phyloP scores from a whole-genome alignment of 2,113 vertebrate genomes.

The Eonycteris spelaea region DNA sequence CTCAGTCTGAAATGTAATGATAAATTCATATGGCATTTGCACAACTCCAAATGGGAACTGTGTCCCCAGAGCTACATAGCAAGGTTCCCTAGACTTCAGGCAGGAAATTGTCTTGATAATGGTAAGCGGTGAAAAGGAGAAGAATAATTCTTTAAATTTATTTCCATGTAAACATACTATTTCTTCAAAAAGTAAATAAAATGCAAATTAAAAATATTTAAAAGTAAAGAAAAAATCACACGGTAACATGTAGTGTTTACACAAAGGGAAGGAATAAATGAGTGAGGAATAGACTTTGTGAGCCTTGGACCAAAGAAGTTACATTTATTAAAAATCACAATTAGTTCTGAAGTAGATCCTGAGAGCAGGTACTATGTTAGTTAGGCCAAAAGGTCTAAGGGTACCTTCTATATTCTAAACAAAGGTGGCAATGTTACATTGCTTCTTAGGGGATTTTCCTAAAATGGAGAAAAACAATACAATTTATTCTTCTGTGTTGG shows the following conservation, averaged over 20 bases:
- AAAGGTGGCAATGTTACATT: not conserved
- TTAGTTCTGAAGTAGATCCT: not conserved
- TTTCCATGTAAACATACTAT: not conserved
- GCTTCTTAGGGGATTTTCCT: not conserved
- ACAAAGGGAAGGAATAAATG: not conserved
- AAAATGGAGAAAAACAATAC: not conserved
- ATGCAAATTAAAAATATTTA: not conserved
- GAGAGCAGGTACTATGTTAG: not conserved
- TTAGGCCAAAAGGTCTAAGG: not conserved
- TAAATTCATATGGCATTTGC: not conserved
- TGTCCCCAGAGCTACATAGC: not conserved
- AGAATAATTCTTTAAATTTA: not conserved
- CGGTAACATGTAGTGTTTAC: not conserved
- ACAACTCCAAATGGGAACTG: not conserved
- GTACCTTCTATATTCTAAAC: not conserved
- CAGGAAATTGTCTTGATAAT: not conserved
- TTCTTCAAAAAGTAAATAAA: not conserved
- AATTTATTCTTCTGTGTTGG: not conserved
- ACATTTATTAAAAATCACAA: not conserved
- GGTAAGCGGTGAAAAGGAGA: not conserved
- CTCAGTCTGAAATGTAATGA: not conserved
- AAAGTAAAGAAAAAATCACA: not conserved
- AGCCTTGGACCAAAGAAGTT: not conserved
- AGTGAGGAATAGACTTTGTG: not conserved
- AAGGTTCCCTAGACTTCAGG: not conserved